Evolutionary conservation across 2,113 vertebrate species (phyloP).

Genomic region (Syrrhaptes paradoxus): DNA sequence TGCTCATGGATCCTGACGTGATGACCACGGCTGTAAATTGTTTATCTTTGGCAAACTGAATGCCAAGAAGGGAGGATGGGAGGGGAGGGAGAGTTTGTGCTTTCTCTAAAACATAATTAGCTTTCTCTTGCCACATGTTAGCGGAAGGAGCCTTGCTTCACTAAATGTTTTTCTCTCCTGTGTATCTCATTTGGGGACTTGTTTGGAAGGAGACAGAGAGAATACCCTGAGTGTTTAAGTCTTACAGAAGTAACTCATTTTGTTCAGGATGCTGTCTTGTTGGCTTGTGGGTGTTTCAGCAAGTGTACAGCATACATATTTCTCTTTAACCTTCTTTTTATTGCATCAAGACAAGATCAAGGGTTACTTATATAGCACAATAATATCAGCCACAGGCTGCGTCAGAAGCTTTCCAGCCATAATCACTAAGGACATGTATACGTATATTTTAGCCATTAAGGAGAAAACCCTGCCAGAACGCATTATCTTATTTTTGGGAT

Average conservation of each 20-base stretch:
- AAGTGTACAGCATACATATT: neutral
- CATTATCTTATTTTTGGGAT: slow-evolving; percentile 47
- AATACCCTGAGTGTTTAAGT: neutral
- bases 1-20: neutral
- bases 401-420: slow-evolving; percentile 23
- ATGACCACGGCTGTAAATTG: neutral
- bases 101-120: neutral
- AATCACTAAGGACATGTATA: slow-evolving; percentile 45
- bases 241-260: neutral
- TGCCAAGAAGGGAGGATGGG: neutral
- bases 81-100: neutral
- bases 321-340: slow-evolving; percentile 65
- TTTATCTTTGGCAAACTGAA: neutral
- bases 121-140: neutral
- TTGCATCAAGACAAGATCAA: neutral
- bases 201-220: neutral
- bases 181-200: neutral
- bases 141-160: neutral
- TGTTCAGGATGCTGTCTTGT: neutral
- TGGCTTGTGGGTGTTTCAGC: neutral
- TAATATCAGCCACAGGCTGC: slow-evolving; percentile 51
- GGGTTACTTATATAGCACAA: slow-evolving; percentile 52
- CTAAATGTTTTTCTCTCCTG: neutral
- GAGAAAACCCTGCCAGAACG: slow-evolving; percentile 60
- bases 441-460: slow-evolving; percentile 51